Base-by-base conservation (phyloP, 1,140 invertebrate genomes). In the Carposina sasakii region DNA sequence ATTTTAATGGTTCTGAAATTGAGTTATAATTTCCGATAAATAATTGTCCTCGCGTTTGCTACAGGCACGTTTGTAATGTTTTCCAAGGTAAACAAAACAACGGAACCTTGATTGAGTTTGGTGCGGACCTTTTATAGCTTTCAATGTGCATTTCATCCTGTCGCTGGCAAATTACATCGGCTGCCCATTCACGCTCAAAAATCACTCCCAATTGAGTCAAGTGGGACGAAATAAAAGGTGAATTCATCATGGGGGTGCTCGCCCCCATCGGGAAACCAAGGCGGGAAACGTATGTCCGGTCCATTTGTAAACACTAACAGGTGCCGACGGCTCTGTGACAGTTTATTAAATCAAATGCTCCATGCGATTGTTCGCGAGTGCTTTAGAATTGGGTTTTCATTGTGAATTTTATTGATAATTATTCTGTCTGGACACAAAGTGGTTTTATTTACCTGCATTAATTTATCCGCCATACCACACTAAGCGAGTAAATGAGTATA, bases 141-240 rank as follows among this genome's bases (percentile, higher is more conserved):
- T 73, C 67, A 78, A 77, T 73, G 71, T 57, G 67, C 71, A 73
- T 81, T 78, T 82, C 75, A 55, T 61, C 64, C 70, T 82, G 78
- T 79, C 78, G 72, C 66, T 71, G 62, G 67, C 71, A 79, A 79
- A 79, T 82, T 82, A 82, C 70, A 59, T 65, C 52, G 64, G 70
- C 73, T 74, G 70, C 70, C 71, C 76, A 81, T 81, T 82, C 78
- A 79, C 75, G 79, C 73, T 76, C 76, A 81, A 83, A 81, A 83
- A 81, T 81, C 71, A 76, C 69, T 79, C 70, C 71, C 78, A 75
- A 83, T 83, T 68, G 78, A 75, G 71, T 74, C 75, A 76, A 78
- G 75, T 76, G 78, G 67, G 78, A 78, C 68, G 74, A 81, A 83
- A 83, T 81, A 79, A 81, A 78, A 83, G 76, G 70, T 71, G 69